A percentile compares a stretch with the other conserved stretches of the same genome.
These are phyloP conservation scores for Myripristis jacobus DNA, from an alignment of 2,797 vertebrate species.

Conservation along the genomic window DNA sequence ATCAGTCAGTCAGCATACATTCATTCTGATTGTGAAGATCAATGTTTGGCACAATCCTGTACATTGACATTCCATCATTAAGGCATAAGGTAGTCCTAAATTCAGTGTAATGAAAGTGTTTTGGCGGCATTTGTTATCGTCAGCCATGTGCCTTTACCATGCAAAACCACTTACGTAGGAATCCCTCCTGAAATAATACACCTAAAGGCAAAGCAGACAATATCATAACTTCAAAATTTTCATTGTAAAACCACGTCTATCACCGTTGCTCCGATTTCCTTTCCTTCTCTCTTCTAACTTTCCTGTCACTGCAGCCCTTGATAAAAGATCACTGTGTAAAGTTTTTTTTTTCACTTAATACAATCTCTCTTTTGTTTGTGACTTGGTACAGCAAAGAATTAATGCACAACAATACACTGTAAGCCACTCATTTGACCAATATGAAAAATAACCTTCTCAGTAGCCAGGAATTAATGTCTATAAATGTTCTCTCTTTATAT, in stretches of 20 bases:
- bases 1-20: slow-evolving; percentile 64
- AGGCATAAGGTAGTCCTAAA: slow-evolving; percentile 52
- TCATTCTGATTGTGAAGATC: slow-evolving; percentile 61
- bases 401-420: slow-evolving; percentile 45
- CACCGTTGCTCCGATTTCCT: slow-evolving; percentile 23
- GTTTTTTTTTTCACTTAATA: slow-evolving; percentile 22
- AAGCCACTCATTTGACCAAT: slow-evolving; percentile 19
- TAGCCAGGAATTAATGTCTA: slow-evolving; percentile 22
- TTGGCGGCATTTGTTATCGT: slow-evolving; percentile 19
- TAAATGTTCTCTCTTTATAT: slow-evolving; percentile 11
- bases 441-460: slow-evolving; percentile 43
- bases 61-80: slow-evolving; percentile 53
- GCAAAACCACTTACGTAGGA: slow-evolving; percentile 5
- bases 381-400: slow-evolving; percentile 40
- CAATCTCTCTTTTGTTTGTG: slow-evolving; percentile 19
- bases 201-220: slow-evolving; percentile 12
- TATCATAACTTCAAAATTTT: slow-evolving; percentile 27
- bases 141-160: not conserved
- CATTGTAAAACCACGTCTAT: slow-evolving; percentile 17
- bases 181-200: slow-evolving; percentile 22
- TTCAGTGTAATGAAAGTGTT: slow-evolving; percentile 64
- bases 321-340: slow-evolving; percentile 27
- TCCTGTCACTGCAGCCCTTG: slow-evolving; percentile 20
- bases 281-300: slow-evolving; percentile 16
- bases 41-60: slow-evolving; percentile 65